Conservation (phyloP, 2,888 invertebrate species). For the Trissolcus brochymenae region DNA sequence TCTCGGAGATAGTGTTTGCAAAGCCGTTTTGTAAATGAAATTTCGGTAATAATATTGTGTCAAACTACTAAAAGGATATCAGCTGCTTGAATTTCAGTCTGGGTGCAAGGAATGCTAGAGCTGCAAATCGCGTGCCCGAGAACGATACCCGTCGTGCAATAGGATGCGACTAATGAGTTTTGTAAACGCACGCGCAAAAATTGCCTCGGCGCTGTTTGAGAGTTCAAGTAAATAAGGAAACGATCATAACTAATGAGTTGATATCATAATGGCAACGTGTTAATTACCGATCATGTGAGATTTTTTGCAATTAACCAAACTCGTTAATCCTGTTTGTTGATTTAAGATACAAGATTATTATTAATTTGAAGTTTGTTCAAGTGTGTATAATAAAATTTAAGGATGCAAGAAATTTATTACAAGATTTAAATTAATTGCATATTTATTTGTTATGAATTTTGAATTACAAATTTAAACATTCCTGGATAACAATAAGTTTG, state of each 20-base stretch:
- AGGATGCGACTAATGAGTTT: conserved; percentile 45
- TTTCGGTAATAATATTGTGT: neutral
- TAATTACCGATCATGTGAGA: conserved; percentile 52
- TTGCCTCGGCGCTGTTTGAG: conserved; percentile 39
- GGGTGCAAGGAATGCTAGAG: neutral
- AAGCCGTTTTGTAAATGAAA: neutral
- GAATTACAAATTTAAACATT: no score
- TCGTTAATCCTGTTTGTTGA: conserved; percentile 33
- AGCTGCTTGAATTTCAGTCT: neutral
- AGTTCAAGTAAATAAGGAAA: conserved; percentile 53
- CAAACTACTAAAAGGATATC: neutral
- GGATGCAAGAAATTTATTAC: no score
- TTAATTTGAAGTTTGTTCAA: no score
- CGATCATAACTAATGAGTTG: conserved; percentile 40
- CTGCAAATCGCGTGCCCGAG: conserved; percentile 48
- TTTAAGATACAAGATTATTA: conserved; percentile 32
- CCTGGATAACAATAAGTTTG: no score
- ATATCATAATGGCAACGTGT: conserved; percentile 48
- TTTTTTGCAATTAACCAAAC: conserved; percentile 43
- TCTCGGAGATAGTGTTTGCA: conserved; percentile 4
- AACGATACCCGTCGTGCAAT: conserved; percentile 43
- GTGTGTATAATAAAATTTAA: no score
- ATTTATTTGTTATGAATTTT: neutral
- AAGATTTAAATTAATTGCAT: neutral
- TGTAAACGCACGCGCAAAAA: conserved; percentile 44